These are phyloP conservation scores for Recurvirostra avosetta DNA, from an alignment of 2,113 vertebrate genomes.

Conservation along the genomic window DNA sequence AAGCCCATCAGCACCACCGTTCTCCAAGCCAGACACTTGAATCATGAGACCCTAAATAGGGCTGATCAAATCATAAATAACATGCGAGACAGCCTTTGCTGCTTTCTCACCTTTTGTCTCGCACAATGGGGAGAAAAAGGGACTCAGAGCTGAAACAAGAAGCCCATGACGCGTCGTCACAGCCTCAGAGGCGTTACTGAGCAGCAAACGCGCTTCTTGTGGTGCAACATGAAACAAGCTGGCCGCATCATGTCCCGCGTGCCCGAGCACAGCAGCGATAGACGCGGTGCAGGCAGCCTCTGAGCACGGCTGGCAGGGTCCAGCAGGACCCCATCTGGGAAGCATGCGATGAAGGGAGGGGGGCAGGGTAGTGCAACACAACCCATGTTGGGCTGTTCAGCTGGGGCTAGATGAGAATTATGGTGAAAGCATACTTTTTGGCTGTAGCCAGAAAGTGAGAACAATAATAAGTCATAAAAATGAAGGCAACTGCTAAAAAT, in stretches of 20 bases:
- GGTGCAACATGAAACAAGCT: not conserved
- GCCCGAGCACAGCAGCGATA: fast-evolving
- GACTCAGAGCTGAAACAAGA: fast-evolving
- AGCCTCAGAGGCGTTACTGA: not conserved
- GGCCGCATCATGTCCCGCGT: fast-evolving
- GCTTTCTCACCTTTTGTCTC: not conserved
- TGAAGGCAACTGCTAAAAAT: not conserved
- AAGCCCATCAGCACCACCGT: not conserved
- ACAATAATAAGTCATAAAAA: not conserved
- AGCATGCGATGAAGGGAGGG: not conserved
- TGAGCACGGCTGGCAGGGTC: not conserved
- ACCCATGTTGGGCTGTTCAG: not conserved
- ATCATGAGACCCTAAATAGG: not conserved
- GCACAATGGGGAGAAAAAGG: fast-evolving
- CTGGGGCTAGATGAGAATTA: not conserved
- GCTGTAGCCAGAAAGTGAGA: not conserved
- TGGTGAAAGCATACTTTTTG: not conserved
- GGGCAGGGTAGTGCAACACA: not conserved
- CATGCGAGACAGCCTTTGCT: fast-evolving
- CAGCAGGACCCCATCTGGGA: not conserved
- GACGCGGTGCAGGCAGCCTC: fast-evolving
- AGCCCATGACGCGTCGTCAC: fast-evolving
- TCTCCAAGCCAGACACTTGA: not conserved
- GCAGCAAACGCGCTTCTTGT: fast-evolving
- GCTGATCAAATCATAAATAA: not conserved